Percentiles rank a stretch among this genome's conserved stretches.
Evolutionary conservation across 2,888 invertebrate species (phyloP).

Genomic region (Meghimatium bilineatum): DNA sequence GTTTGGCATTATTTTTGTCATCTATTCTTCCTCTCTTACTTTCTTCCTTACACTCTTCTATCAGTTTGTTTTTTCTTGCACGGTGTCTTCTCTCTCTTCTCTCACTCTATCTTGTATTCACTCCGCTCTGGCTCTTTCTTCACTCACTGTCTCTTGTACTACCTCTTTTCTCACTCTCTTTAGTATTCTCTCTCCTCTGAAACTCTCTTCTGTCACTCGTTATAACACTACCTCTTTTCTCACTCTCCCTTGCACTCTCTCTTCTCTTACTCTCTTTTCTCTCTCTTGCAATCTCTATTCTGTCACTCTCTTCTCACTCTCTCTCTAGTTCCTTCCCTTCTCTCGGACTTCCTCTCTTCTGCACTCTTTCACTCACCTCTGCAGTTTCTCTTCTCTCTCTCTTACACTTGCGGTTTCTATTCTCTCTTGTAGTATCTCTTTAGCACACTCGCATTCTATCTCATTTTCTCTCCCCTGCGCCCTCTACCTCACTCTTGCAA

Average conservation of each 20-base stretch:
- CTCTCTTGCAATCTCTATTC: not conserved
- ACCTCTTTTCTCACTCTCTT: not conserved
- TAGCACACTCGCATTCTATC: no score
- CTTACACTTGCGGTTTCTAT: not conserved
- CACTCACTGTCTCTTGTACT: not conserved
- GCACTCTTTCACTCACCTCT: not conserved
- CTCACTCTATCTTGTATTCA: not conserved
- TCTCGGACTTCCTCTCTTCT: not conserved
- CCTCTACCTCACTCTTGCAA: no score
- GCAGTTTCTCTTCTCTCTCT: not conserved
- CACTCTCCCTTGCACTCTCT: not conserved
- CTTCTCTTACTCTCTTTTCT: not conserved
- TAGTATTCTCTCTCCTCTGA: not conserved
- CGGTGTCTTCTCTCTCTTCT: not conserved
- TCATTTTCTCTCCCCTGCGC: no score
- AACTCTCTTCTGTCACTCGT: not conserved
- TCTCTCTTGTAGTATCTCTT: no score
- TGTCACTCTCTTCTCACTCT: not conserved
- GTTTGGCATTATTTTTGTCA: no score
- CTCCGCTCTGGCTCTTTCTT: not conserved
- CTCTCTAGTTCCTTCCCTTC: not conserved
- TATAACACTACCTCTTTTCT: not conserved
- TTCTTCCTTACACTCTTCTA: not conserved
- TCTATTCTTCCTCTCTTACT: not conserved
- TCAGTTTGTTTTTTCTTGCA: not conserved